Conservation (phyloP, 2,888 invertebrate species). For the Aelia acuminata region DNA sequence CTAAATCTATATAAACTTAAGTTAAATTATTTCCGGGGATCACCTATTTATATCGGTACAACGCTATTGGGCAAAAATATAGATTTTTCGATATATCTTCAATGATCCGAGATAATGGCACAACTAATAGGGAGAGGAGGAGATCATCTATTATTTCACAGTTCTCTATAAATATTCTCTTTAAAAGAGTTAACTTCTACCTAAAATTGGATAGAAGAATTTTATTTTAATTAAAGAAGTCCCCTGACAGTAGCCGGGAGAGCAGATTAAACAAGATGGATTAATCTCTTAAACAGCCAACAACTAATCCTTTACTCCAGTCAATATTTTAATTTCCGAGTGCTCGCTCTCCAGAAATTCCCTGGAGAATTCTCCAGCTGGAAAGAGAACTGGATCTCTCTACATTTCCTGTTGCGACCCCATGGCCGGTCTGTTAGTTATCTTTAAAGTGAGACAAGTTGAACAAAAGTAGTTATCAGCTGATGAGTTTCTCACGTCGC, state of each 20-base stretch:
- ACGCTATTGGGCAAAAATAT: too few species aligned
- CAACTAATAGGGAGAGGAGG: too few species aligned
- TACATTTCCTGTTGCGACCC: background rate
- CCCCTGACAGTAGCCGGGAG: background rate
- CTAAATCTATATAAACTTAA: too few species aligned
- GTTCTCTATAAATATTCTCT: background rate
- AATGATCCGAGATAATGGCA: too few species aligned
- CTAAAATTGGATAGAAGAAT: background rate
- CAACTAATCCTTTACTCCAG: constrained; percentile 15
- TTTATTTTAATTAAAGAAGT: background rate
- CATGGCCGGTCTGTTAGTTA: background rate
- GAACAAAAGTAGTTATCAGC: background rate
- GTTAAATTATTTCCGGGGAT: too few species aligned
- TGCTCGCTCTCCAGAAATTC: background rate
- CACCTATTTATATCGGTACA: too few species aligned
- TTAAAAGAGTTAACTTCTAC: background rate
- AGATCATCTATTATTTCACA: too few species aligned
- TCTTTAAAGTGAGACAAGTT: background rate
- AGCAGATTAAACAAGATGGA: constrained; percentile 24
- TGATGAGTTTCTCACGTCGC: background rate
- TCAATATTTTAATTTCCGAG: constrained; percentile 28
- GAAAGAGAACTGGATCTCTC: background rate
- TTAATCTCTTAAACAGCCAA: constrained; percentile 30
- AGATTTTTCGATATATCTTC: too few species aligned
- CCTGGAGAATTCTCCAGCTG: constrained; percentile 22